Conservation (phyloP, 2,888 invertebrate genomes). For the Lepetodrilus schrolli region DNA sequence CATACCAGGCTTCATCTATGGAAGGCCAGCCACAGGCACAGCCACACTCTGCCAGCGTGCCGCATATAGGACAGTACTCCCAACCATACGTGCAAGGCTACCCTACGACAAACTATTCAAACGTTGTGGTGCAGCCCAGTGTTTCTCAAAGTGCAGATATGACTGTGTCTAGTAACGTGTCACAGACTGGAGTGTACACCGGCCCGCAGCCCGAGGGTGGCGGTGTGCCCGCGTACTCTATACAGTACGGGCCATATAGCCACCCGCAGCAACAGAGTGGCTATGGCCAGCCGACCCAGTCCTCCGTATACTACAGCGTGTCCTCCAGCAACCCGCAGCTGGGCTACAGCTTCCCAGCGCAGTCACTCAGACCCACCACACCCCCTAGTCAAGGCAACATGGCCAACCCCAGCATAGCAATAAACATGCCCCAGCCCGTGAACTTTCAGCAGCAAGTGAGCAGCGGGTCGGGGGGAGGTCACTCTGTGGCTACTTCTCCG, state of each 20-base stretch:
- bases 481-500: constrained; percentile 40
- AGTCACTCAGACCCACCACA: constrained; percentile 48
- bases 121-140: constrained; percentile 30
- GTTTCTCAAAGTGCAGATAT: constrained; percentile 28
- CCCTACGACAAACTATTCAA: constrained; percentile 29
- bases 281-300: constrained; percentile 39
- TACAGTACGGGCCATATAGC: constrained; percentile 39
- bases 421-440: constrained; percentile 41
- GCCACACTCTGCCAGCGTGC: constrained; percentile 6
- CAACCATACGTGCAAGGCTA: constrained; percentile 29
- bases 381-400: constrained; percentile 50
- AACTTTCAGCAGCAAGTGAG: constrained; percentile 28
- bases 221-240: constrained; percentile 41
- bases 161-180: constrained; percentile 16
- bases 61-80: constrained; percentile 29
- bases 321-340: constrained; percentile 41
- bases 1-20: constrained; percentile 36
- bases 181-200: constrained; percentile 41
- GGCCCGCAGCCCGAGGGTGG: constrained; percentile 33
- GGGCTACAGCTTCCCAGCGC: constrained; percentile 37
- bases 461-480: constrained; percentile 13
- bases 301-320: constrained; percentile 44
- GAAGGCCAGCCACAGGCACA: constrained; percentile 23
- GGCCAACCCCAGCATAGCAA: constrained; percentile 42
- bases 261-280: constrained; percentile 30